phyloP scores from a whole-genome alignment of 2,113 vertebrate genomes.

The Nipponia nippon region DNA sequence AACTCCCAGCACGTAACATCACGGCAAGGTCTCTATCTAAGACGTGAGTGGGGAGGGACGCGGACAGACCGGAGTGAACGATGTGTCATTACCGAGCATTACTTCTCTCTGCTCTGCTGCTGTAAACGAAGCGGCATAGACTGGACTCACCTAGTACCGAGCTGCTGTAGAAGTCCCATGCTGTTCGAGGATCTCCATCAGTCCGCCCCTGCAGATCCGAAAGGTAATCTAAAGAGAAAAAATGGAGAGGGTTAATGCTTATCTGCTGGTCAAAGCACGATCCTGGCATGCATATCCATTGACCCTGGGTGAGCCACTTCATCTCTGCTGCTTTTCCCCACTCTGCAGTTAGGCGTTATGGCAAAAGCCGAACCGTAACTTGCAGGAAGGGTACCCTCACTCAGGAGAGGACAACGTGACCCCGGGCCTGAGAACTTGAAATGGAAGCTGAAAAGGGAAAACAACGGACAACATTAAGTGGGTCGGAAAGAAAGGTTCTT shows the following conservation, averaged over 20 bases:
- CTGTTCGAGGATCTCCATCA: slow-evolving; percentile 83
- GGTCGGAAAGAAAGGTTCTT: neutral
- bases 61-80: fast-evolving
- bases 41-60: neutral
- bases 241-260: neutral
- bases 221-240: slow-evolving; percentile 84
- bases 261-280: neutral
- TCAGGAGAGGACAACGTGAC: neutral
- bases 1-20: neutral
- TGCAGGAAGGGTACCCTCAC: neutral
- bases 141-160: slow-evolving; percentile 86
- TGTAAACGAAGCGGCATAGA: fast-evolving
- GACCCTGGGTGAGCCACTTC: neutral
- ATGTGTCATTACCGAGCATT: fast-evolving
- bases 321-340: neutral
- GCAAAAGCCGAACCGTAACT: neutral
- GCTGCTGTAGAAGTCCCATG: slow-evolving; percentile 98
- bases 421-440: neutral
- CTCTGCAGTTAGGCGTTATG: fast-evolving
- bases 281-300: neutral
- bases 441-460: neutral
- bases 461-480: neutral
- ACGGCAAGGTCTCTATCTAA: fast-evolving
- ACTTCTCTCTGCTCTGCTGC: neutral
- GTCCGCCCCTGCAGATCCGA: slow-evolving; percentile 87